These are phyloP conservation scores for Cyphomyrus discorhynchus DNA, from an alignment of 2,113 vertebrate species.

Conservation along the genomic window DNA sequence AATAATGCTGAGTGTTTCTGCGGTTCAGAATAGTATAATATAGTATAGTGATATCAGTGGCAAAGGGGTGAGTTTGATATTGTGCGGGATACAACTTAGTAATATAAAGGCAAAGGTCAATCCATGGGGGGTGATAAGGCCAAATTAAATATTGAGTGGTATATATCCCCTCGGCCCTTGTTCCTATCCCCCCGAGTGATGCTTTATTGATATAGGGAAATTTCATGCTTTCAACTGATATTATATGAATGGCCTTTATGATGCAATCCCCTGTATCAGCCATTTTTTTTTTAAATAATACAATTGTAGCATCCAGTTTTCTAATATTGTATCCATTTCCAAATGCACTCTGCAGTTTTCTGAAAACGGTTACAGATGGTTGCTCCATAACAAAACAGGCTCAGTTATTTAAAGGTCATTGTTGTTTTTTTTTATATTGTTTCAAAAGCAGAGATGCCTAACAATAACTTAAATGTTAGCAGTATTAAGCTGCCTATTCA, in stretches of 20 bases:
- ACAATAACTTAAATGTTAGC: not conserved
- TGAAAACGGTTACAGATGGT: not conserved
- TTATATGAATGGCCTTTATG: not conserved
- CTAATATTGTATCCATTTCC: not conserved
- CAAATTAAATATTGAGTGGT: not conserved
- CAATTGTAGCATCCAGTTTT: not conserved
- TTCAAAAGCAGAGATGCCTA: not conserved
- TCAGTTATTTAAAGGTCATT: not conserved
- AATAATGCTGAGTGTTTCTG: not conserved
- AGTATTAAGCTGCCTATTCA: not conserved
- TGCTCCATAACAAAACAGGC: not conserved
- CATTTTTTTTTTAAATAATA: not conserved
- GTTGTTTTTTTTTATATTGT: not conserved
- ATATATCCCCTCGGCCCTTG: not conserved
- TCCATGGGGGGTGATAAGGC: not conserved
- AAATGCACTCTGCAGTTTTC: not conserved
- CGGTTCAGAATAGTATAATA: not conserved
- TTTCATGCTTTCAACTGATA: not conserved
- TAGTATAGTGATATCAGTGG: not conserved
- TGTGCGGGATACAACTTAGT: not conserved
- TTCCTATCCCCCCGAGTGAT: not conserved
- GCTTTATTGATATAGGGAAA: not conserved
- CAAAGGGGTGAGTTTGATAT: not conserved
- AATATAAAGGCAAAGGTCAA: not conserved
- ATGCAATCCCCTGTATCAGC: not conserved